Conservation (phyloP, 1,140 invertebrate species). For the Odontomachus brunneus region DNA sequence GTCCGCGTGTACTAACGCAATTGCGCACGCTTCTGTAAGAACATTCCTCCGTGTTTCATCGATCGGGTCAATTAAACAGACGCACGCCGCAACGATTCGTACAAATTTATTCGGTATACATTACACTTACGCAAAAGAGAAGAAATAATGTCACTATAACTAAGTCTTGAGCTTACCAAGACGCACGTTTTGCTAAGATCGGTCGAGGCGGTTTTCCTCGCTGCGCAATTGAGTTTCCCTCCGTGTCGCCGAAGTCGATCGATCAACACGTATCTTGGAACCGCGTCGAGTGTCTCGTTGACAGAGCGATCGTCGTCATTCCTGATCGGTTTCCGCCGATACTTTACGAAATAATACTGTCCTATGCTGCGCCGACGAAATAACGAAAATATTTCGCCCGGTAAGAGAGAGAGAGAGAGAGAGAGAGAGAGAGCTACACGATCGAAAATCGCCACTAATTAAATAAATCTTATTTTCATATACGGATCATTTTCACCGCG, state of each 20-base stretch:
- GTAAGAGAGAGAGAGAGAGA: too few species aligned
- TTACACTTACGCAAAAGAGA: conserved; percentile 24
- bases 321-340: conserved; percentile 1
- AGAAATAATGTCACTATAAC: conserved; percentile 13
- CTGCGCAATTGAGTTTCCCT: conserved; percentile 7
- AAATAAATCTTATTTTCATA: not conserved
- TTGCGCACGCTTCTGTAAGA: too few species aligned
- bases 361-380: not conserved
- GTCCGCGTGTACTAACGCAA: too few species aligned
- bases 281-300: conserved; percentile 13
- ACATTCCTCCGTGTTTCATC: too few species aligned
- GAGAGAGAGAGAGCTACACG: too few species aligned
- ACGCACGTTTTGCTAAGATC: conserved; percentile 29
- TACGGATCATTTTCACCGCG: not conserved
- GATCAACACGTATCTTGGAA: conserved; percentile 23
- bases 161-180: conserved; percentile 32
- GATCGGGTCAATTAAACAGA: too few species aligned
- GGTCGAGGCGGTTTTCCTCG: conserved; percentile 27
- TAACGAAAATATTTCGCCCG: too few species aligned
- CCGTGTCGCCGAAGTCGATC: conserved; percentile 16
- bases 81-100: not conserved
- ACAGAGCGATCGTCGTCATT: conserved; percentile 17
- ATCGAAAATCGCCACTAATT: not conserved
- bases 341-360: conserved; percentile 36
- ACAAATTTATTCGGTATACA: conserved; percentile 49